Conservation (phyloP, 2,888 invertebrate genomes). For the Cinara cedri region DNA sequence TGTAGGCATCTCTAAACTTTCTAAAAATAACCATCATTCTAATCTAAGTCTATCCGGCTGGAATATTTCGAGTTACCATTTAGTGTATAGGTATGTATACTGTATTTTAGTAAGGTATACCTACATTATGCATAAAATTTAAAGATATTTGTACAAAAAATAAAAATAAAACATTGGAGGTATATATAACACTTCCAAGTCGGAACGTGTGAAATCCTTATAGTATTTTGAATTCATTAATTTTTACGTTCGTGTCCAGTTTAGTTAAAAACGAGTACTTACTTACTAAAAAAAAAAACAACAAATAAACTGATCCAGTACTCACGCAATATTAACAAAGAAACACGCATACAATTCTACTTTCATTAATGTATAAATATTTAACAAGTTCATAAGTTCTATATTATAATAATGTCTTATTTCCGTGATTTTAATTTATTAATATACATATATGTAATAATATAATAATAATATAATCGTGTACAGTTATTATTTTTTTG, state of each 20-base stretch:
- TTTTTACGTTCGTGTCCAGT: conserved; percentile 29
- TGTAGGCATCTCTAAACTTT: too few species aligned
- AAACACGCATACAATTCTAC: not conserved
- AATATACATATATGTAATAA: too few species aligned
- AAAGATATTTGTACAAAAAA: not conserved
- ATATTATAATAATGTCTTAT: not conserved
- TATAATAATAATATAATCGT: too few species aligned
- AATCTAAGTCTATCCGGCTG: too few species aligned
- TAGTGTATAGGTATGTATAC: not conserved
- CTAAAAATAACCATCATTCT: too few species aligned
- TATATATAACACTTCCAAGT: not conserved
- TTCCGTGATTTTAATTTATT: too few species aligned
- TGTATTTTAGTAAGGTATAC: too few species aligned
- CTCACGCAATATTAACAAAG: conserved; percentile 20
- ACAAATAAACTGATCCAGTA: not conserved
- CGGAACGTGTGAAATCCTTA: conserved; percentile 34
- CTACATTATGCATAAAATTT: too few species aligned
- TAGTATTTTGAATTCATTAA: conserved; percentile 37
- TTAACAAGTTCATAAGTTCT: not conserved
- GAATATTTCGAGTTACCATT: too few species aligned
- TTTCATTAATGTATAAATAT: not conserved
- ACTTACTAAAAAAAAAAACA: conserved; percentile 30
- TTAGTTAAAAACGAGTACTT: conserved; percentile 20
- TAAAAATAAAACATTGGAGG: too few species aligned
- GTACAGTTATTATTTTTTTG: too few species aligned